These are phyloP conservation scores for Chalcosyrphus nemorum DNA, from an alignment of 2,888 invertebrate species.

Conservation along the genomic window DNA sequence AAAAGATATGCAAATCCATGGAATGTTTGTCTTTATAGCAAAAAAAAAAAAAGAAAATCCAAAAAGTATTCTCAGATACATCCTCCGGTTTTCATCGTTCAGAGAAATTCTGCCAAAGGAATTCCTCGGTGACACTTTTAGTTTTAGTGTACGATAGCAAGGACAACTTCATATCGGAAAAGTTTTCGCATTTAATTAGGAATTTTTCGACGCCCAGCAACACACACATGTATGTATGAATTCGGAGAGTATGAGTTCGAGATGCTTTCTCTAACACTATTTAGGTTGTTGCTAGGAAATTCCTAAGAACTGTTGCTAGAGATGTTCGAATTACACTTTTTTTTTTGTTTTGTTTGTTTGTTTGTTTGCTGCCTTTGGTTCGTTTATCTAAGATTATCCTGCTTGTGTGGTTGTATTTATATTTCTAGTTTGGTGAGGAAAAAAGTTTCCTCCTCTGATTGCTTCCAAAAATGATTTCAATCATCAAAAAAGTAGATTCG, in stretches of 20 bases:
- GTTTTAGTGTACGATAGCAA: constrained; percentile 44
- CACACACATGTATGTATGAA: constrained; percentile 28
- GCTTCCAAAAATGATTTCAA: constrained; percentile 42
- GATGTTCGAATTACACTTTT: constrained; percentile 8
- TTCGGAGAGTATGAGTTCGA: not conserved
- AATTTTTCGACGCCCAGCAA: constrained; percentile 53
- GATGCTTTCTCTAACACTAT: not conserved
- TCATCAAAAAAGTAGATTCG: not conserved
- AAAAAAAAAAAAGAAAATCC: no score
- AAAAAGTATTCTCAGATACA: constrained; percentile 17
- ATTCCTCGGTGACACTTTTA: constrained; percentile 61
- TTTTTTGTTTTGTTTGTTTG: no score
- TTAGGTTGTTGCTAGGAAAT: constrained; percentile 12
- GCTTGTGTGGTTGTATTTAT: constrained; percentile 18
- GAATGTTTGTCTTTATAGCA: constrained; percentile 37
- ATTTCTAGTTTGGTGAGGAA: constrained; percentile 1
- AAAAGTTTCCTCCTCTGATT: constrained; percentile 44
- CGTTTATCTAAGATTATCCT: constrained; percentile 60
- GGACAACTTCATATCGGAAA: constrained; percentile 61
- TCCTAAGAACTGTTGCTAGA: constrained; percentile 41
- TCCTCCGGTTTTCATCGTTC: constrained; percentile 16
- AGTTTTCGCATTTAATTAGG: constrained; percentile 72
- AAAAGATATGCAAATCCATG: constrained; percentile 64
- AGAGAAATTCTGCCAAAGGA: constrained; percentile 10
- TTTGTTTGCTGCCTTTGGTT: constrained; percentile 16